phyloP scores from a whole-genome alignment of 2,888 invertebrate species.

The Neoaliturus tenellus region DNA sequence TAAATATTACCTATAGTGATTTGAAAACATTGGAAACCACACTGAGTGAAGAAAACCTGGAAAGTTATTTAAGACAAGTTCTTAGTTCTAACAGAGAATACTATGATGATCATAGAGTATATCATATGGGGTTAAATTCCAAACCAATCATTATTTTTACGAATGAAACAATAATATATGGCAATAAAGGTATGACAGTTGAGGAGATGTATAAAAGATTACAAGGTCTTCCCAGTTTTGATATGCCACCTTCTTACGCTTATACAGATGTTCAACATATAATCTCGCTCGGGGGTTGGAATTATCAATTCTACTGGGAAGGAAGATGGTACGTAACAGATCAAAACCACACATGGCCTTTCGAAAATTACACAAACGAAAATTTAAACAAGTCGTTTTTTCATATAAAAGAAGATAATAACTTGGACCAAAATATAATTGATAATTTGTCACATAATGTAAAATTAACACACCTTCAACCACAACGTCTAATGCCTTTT shows the following conservation, averaged over 20 bases:
- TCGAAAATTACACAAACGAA: neutral
- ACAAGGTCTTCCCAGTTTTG: neutral
- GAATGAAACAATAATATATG: neutral
- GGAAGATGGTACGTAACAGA: conserved; percentile 3
- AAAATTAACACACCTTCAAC: neutral
- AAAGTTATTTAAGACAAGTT: neutral
- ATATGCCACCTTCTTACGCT: neutral
- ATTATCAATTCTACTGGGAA: neutral
- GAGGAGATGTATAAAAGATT: neutral
- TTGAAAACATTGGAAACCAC: neutral
- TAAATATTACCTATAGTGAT: neutral
- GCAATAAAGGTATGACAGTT: neutral
- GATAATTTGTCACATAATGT: neutral
- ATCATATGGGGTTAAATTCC: neutral
- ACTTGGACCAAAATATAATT: neutral
- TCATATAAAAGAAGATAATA: neutral
- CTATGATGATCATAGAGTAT: neutral
- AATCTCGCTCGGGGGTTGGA: neutral
- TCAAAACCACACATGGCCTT: neutral
- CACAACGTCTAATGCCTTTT: neutral
- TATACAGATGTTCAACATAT: neutral
- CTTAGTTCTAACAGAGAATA: neutral
- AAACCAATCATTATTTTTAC: neutral
- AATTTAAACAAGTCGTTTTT: neutral
- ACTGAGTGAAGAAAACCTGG: neutral